Base-by-base conservation (phyloP, 2,888 invertebrate species). In the Anthrax anthrax region DNA sequence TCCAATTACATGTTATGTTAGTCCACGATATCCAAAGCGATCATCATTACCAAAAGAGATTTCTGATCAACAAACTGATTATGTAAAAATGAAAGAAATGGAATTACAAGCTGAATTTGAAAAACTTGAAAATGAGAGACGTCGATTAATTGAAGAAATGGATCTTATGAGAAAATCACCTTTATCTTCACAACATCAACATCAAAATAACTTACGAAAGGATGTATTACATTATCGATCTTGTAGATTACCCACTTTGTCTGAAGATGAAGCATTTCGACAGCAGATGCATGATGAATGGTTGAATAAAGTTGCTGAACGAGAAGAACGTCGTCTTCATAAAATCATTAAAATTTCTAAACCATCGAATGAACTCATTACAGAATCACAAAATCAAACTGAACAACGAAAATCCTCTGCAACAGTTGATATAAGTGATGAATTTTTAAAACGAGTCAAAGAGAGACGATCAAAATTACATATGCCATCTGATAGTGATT, bases 221-320 rank as follows among this genome's bases (percentile, higher is more conserved):
- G 50, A 50, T 19, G 16, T 43, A 4, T 43, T 38, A 32, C 18
- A 44, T 14, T 32, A 48, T 27, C 55, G 60, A 4, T 58, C 62
- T 2, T 52, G 58, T 0, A 57, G 60, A 13, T 36, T 65, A 42
- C 64, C 78, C 37, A 54, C 77, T 12, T 75, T 78, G 10, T 80
- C 80, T 42, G 82, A 86, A 62, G 77, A 77, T 51, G 84, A 87
- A 63, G 71, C 77, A 38, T 77, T 84, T 56, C 76, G 87, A 9
- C 80, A 82, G 54, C 78, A 80, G 65, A 88, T 89, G 87, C 88
- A 84, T 66, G 76, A 83, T 55, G 88, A 88, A 63, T 88, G 87
- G 69, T 76, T 86, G 60, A 72, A 74, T 58, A 82, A 87, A 67
- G 80, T 88, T 57, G 78, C 81, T 6, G 82, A 84, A 61, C 74